Conservation (phyloP, 2,888 invertebrate species). For the Halocaridina rubra region DNA sequence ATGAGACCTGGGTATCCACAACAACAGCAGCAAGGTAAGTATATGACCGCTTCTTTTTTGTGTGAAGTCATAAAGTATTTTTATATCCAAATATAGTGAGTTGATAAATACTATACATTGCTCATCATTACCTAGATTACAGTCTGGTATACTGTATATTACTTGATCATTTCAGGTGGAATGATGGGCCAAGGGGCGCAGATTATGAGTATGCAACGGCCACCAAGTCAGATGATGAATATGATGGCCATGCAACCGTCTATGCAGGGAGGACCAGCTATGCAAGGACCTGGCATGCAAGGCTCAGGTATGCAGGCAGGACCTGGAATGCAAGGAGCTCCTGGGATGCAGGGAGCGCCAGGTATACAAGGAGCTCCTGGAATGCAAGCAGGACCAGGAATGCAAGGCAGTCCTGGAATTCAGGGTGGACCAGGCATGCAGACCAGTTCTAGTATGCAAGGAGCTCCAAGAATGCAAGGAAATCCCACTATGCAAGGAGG, state of each 20-base stretch:
- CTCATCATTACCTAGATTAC: no score
- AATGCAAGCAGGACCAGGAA: conserved; percentile 45
- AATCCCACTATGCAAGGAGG: conserved; percentile 38
- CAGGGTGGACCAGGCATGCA: conserved; percentile 49
- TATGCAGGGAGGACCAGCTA: conserved; percentile 47
- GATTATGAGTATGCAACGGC: conserved; percentile 56
- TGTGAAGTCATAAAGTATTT: no score
- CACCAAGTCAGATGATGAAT: conserved; percentile 54
- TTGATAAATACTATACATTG: no score
- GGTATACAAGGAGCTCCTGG: conserved; percentile 51
- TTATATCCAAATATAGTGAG: no score
- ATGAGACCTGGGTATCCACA: conserved; percentile 53
- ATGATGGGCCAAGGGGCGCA: conserved; percentile 47
- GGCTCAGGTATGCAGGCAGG: conserved; percentile 47
- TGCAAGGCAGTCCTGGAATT: conserved; percentile 43
- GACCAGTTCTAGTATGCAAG: conserved; percentile 27
- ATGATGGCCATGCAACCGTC: conserved; percentile 55
- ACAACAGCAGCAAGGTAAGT: conserved; percentile 57
- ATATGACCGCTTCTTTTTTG: no score
- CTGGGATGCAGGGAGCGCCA: conserved; percentile 48
- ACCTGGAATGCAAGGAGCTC: conserved; percentile 48
- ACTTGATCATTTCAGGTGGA: conserved; percentile 7
- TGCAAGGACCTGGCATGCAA: conserved; percentile 36
- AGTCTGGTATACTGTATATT: no score
- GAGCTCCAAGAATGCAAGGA: neutral